Base-by-base conservation (phyloP, 2,888 invertebrate species). In the Ophion ellenae region DNA sequence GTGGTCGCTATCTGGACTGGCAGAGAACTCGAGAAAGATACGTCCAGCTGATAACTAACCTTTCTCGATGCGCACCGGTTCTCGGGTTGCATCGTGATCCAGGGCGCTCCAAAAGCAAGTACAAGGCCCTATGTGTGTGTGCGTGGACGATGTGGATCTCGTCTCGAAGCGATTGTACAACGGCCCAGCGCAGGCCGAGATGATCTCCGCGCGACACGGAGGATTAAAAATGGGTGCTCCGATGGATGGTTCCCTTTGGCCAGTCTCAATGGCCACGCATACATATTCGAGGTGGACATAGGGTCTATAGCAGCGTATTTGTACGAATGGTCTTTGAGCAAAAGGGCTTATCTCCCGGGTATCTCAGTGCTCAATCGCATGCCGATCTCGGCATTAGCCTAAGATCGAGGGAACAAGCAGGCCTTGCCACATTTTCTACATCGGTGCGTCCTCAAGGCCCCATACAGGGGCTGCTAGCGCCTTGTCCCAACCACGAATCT, bases 331-430 rank as follows among this genome's bases (percentile, higher is more conserved):
- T 75, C 77, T 87, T 89, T 89, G 88, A 86, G 86, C 87, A 88
- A 89, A 90, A 89, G 89, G 89, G 88, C 88, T 89, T 90, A 90
- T 90, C 90, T 86, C 61, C 57, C 45, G 86, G 81, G 89, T 90
- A 90, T 90, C 90, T 90, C 53, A 40, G 74, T 69, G 36, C 66
- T 79, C 86, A 90, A 90, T 90, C 89, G 83, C 40, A 61, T 71
- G n/a, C 87, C 89, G 85, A 90, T 89, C 90, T 89, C 75, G 77
- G 87, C 87, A 88, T 88, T 87, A 88, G 83, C 81, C 86, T 28
- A 71, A 32, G 76, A 81, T 75, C 69, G 69, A 83, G 59, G 70
- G 76, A 83, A 78, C 88, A 53, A 36, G 53, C 20, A 66, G 66
- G 74, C 88, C 87, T 87, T 85, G 45, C 69, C 61, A n/a, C 74